A percentile compares a stretch with the other conserved stretches of the same genome.
Evolutionary conservation across 2,797 vertebrate species (phyloP).

Genomic region (Melanotaenia maccullochi): DNA sequence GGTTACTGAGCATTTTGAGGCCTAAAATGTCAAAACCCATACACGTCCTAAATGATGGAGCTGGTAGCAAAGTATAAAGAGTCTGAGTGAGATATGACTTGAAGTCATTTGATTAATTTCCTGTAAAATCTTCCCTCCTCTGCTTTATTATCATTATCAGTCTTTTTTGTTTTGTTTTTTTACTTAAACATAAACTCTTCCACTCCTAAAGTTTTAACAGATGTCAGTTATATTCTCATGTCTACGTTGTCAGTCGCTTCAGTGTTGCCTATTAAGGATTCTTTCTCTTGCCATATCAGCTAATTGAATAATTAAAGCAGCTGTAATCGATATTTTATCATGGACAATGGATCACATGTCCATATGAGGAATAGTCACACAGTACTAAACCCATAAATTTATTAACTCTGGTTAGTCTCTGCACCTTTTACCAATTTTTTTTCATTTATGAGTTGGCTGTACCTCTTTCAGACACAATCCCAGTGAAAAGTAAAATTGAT

Average conservation of each 20-base stretch:
- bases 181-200: conserved; percentile 7
- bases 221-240: not conserved
- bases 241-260: not conserved
- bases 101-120: conserved; percentile 42
- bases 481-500: too few species aligned
- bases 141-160: conserved; percentile 12
- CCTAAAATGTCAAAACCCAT: conserved; percentile 56
- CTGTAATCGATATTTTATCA: not conserved
- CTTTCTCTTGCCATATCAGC: too few species aligned
- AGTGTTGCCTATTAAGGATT: too few species aligned
- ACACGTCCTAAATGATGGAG: conserved; percentile 48
- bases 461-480: not conserved
- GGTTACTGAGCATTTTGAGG: conserved; percentile 64
- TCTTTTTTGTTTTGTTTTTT: too few species aligned
- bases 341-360: not conserved
- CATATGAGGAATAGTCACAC: not conserved
- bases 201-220: not conserved
- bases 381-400: not conserved
- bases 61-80: conserved; percentile 41
- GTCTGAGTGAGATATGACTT: conserved; percentile 33
- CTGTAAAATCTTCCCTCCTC: conserved; percentile 18
- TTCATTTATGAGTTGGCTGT: not conserved
- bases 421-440: not conserved
- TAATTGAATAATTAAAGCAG: not conserved
- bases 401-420: not conserved